Evolutionary conservation across 1,140 invertebrate species (phyloP), one percentile per base, ranked within the genome.

Genomic region (Lepidurus couesii): DNA sequence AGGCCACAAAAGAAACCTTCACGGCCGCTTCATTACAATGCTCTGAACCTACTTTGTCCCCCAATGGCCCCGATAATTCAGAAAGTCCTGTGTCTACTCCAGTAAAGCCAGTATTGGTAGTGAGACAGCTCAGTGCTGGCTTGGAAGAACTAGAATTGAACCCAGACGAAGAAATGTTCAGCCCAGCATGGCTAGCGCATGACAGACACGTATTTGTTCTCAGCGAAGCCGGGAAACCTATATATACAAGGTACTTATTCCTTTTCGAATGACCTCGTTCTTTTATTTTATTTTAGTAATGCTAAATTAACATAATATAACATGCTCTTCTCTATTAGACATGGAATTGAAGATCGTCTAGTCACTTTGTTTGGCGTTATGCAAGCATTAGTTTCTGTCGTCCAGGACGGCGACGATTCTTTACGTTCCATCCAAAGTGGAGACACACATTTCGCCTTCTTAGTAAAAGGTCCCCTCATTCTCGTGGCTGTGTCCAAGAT

Each of bases 351-450:
- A 88, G 95, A 98, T 82, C 95, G 96, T 85, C 85, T 98, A 81
- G 96, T 95, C 0, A 96, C 95, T 5, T 86, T 97, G 11, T 97
- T 96, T 89, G 97, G 96, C 13, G 92, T 98, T 0, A 95, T 98
- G 87, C 95, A 98, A 86, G 96, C 95, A 6, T 84, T 98, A 78
- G 94, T 98, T 0, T 97, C 95, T 76, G 94, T 97, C 83, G 91
- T 98, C 0, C 91, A 95, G 85, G 90, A 92, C 82, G 90, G 89
- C 78, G 89, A 92, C 81, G 95, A 97, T 86, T 90, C 89, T 80
- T 91, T 98, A 47, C 89, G 92, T 79, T 94, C 92, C 1, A 93
- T 98, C 74, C 90, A 91, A 81, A 92, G 94, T 0, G 92, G 91
- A n/a, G 90, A 92, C 80, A 93, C 92, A 43, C 92, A 91, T 83